Conservation (phyloP, 2,888 invertebrate genomes). For the Xestia xanthographa region DNA sequence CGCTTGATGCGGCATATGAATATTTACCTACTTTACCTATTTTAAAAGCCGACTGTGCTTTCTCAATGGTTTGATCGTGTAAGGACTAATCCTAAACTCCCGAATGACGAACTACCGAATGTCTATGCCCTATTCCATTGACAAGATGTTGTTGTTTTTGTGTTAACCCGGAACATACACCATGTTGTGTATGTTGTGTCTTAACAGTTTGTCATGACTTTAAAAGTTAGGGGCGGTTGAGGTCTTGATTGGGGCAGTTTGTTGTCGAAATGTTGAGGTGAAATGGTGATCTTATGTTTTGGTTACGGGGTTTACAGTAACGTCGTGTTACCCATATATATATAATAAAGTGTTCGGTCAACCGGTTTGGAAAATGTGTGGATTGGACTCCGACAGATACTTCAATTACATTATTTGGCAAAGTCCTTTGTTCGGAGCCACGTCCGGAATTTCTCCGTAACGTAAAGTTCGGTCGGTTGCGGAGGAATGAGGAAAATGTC, state of each 20-base stretch:
- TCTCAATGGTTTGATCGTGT: too few species aligned
- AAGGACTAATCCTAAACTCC: too few species aligned
- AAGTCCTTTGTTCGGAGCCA: background rate
- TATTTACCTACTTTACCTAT: too few species aligned
- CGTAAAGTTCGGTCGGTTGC: background rate
- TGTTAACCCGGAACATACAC: background rate
- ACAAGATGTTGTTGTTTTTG: background rate
- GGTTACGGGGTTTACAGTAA: background rate
- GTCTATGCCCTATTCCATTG: too few species aligned
- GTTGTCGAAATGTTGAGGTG: background rate
- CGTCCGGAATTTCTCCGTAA: background rate
- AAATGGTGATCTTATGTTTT: background rate
- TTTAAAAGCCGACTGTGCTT: too few species aligned
- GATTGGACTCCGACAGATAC: background rate
- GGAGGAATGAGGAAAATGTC: background rate
- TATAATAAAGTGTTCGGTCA: background rate
- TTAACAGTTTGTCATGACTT: constrained; percentile 16
- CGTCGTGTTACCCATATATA: background rate
- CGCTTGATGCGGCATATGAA: too few species aligned
- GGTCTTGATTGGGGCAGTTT: constrained; percentile 13
- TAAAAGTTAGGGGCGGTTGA: constrained; percentile 11
- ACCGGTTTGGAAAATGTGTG: background rate
- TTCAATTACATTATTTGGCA: background rate
- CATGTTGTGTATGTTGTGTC: background rate
- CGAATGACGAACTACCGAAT: too few species aligned